These are phyloP conservation scores for Heterodera schachtii DNA, from an alignment of 1,140 invertebrate genomes.

Conservation along the genomic window DNA sequence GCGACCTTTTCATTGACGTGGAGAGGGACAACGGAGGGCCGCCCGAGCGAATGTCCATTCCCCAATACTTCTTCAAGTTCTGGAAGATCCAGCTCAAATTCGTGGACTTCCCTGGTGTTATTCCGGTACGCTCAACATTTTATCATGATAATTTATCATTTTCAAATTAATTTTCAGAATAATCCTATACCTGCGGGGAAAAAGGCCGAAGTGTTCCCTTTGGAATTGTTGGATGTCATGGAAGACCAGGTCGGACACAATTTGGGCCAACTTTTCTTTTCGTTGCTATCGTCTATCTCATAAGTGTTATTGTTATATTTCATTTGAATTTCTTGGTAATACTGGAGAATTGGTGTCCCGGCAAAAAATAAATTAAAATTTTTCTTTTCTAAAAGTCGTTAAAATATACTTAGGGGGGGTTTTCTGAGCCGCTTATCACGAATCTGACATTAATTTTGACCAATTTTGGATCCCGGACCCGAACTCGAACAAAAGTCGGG, in stretches of 20 bases:
- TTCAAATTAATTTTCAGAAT: conserved; percentile 15
- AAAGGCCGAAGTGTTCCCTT: conserved; percentile 33
- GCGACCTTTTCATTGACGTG: conserved; percentile 30
- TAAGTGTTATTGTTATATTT: too few relatives aligned
- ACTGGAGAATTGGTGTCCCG: too few relatives aligned
- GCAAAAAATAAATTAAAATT: too few relatives aligned
- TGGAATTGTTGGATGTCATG: conserved; percentile 39
- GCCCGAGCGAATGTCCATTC: conserved; percentile 24
- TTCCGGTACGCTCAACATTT: conserved; percentile 8
- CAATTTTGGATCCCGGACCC: too few relatives aligned
- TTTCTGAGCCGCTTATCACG: too few relatives aligned
- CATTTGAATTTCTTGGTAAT: too few relatives aligned
- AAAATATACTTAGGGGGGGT: too few relatives aligned
- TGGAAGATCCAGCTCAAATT: conserved; percentile 37
- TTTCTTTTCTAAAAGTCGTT: too few relatives aligned
- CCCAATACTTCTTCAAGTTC: conserved; percentile 24
- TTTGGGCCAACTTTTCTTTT: too few relatives aligned
- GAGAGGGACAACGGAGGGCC: conserved; percentile 12
- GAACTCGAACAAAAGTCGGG: too few relatives aligned
- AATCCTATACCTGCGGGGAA: conserved; percentile 23
- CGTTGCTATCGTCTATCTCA: too few relatives aligned
- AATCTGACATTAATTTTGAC: too few relatives aligned
- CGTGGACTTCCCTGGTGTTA: conserved; percentile 31
- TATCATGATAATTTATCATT: neutral
- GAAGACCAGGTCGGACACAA: conserved; percentile 26